Conservation (phyloP, 2,113 vertebrate species). For the Prunella himalayana region DNA sequence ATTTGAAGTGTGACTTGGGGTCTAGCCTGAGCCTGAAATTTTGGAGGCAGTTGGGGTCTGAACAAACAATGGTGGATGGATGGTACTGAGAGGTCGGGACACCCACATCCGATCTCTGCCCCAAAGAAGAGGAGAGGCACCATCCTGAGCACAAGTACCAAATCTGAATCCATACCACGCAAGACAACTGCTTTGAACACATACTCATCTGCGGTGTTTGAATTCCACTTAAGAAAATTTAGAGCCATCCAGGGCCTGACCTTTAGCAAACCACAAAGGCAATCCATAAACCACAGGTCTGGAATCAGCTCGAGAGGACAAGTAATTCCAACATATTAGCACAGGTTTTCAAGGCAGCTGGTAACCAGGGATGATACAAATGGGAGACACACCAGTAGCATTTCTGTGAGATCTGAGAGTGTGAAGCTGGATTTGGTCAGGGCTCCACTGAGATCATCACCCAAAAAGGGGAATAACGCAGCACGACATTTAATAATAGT, state of each 20-base stretch:
- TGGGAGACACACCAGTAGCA: not conserved
- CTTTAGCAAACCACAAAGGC: slow-evolving; percentile 67
- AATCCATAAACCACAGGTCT: slow-evolving; percentile 62
- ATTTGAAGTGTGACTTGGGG: not conserved
- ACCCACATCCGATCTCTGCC: not conserved
- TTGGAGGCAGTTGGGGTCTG: not conserved
- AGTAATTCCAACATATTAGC: slow-evolving; percentile 20
- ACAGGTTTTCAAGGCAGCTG: not conserved
- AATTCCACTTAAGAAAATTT: slow-evolving; percentile 63
- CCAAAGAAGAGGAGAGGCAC: not conserved
- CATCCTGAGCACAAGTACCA: not conserved
- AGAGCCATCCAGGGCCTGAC: slow-evolving; percentile 41
- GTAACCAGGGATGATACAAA: not conserved
- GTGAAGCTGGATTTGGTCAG: not conserved
- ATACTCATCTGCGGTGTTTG: slow-evolving; percentile 11
- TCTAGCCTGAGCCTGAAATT: not conserved
- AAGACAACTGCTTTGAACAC: not conserved
- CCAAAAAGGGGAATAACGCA: not conserved
- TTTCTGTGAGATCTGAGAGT: not conserved
- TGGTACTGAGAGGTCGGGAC: too few relatives aligned
- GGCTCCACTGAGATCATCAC: not conserved
- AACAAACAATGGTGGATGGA: not conserved
- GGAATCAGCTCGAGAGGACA: slow-evolving; percentile 22
- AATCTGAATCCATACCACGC: not conserved
- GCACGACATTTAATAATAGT: not conserved